These are phyloP conservation scores for Ctenosaura bakeri DNA, from an alignment of 2,797 vertebrate species.

Conservation along the genomic window DNA sequence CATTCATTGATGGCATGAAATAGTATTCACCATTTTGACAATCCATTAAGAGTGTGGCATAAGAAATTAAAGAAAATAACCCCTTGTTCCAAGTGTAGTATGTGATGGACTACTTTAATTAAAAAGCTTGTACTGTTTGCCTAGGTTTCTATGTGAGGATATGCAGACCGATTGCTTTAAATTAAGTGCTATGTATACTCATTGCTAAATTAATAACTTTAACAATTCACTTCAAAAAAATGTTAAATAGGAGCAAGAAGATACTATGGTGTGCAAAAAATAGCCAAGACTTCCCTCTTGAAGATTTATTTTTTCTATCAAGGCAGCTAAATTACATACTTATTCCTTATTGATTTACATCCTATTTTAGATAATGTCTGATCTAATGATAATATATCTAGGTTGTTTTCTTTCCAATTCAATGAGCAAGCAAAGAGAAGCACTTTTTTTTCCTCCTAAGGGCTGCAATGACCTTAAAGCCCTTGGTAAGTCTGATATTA, in stretches of 20 bases:
- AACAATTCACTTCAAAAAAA: constrained; percentile 15
- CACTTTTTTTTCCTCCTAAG: background rate
- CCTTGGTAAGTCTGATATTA: constrained; percentile 62
- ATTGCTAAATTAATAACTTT: constrained; percentile 29
- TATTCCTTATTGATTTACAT: constrained; percentile 43
- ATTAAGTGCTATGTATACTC: background rate
- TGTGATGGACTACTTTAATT: constrained; percentile 21
- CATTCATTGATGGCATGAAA: background rate
- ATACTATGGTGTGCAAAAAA: constrained; percentile 38
- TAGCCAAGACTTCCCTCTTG: background rate
- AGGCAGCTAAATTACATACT: constrained; percentile 38
- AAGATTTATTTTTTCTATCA: constrained; percentile 38
- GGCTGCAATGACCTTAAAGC: constrained; percentile 50
- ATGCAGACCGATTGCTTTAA: background rate
- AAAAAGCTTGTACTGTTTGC: fast-evolving
- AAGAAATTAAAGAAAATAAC: background rate
- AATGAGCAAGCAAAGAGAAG: constrained; percentile 21
- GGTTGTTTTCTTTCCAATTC: constrained; percentile 56
- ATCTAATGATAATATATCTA: constrained; percentile 46
- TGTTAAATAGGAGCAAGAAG: background rate
- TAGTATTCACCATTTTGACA: constrained; percentile 19
- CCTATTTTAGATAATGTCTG: constrained; percentile 56
- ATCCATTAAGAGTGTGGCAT: constrained; percentile 33
- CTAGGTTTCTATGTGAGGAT: background rate
- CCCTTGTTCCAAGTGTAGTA: background rate